These are phyloP conservation scores for Amblyraja radiata DNA, from an alignment of 2,797 vertebrate genomes.

Conservation along the genomic window DNA sequence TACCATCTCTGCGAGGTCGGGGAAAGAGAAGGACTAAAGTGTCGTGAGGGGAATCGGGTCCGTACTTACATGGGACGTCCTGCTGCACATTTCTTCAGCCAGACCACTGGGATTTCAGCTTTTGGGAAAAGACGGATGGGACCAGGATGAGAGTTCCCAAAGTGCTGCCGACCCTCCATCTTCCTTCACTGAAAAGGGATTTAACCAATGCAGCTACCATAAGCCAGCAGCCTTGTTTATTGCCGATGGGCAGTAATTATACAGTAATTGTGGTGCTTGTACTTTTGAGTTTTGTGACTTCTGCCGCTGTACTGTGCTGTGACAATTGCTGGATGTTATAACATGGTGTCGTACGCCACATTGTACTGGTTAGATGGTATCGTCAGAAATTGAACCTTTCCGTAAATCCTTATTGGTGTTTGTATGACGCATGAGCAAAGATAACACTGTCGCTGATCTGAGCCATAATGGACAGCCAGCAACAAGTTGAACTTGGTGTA, in stretches of 20 bases:
- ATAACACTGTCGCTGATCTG: not conserved
- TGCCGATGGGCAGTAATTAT: not conserved
- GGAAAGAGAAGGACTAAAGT: not conserved
- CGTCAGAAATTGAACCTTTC: not conserved
- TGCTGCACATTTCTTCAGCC: not conserved
- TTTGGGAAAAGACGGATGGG: not conserved
- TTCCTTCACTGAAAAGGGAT: not conserved
- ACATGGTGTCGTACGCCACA: not conserved
- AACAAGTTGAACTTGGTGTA: not conserved
- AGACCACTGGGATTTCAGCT: not conserved
- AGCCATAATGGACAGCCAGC: not conserved
- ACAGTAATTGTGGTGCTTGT: not conserved
- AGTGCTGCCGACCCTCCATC: not conserved
- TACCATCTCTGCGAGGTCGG: not conserved
- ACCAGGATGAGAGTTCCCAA: not conserved
- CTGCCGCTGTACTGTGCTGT: not conserved
- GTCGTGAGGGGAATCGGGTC: not conserved
- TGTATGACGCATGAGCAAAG: not conserved
- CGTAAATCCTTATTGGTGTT: not conserved
- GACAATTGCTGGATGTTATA: not conserved
- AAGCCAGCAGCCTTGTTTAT: not conserved
- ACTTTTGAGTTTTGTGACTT: not conserved
- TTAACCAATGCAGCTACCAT: not conserved
- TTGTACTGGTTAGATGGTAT: conserved; percentile 13
- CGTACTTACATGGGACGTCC: not conserved